phyloP scores from a whole-genome alignment of 2,113 vertebrate genomes.

The Phainopepla nitens region DNA sequence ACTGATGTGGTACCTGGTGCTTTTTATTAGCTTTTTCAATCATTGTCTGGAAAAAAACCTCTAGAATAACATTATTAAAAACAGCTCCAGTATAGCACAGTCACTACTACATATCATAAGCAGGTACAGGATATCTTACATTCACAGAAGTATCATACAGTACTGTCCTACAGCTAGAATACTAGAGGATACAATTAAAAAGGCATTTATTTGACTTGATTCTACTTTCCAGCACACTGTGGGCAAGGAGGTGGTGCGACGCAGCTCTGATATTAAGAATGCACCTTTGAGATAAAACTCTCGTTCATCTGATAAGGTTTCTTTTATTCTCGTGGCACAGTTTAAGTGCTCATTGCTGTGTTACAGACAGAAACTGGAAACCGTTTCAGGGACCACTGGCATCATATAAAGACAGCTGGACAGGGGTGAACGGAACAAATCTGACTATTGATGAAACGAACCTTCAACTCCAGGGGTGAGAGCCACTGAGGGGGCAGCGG shows the following conservation, averaged over 20 bases:
- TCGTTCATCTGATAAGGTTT: neutral
- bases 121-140: constrained; percentile 76
- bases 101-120: constrained; percentile 77
- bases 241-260: constrained; percentile 60
- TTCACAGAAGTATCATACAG: constrained; percentile 78
- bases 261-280: constrained; percentile 61
- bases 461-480: neutral
- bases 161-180: constrained; percentile 77
- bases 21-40: constrained; percentile 73
- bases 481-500: neutral
- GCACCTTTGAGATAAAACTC: constrained; percentile 38
- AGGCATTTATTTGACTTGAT: constrained; percentile 78
- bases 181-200: constrained; percentile 77
- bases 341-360: constrained; percentile 53
- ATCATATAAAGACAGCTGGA: constrained; percentile 26
- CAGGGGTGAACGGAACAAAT: constrained; percentile 44
- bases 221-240: constrained; percentile 73
- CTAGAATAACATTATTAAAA: constrained; percentile 78
- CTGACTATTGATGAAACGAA: constrained; percentile 27
- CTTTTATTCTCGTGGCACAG: constrained; percentile 45
- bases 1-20: constrained; percentile 73
- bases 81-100: constrained; percentile 76
- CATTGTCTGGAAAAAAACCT: constrained; percentile 72
- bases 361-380: constrained; percentile 67
- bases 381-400: constrained; percentile 56